Evolutionary conservation across 2,888 invertebrate genomes (phyloP).

Genomic region (Gisinianus flammeolus): DNA sequence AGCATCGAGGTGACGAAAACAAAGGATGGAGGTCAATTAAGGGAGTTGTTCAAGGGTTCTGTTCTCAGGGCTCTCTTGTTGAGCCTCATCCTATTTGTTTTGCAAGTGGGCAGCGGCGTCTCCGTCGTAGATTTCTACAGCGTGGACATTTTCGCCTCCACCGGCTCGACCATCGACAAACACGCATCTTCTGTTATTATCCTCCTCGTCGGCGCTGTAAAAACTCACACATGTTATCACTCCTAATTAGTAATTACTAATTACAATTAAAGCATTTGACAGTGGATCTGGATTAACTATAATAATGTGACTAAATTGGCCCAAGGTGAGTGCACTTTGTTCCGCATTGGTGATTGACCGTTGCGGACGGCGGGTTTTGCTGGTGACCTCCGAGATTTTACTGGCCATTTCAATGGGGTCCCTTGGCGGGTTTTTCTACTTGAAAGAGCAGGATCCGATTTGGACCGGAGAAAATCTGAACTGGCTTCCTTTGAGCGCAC

Average conservation of each 20-base stretch:
- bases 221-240: too few species aligned
- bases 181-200: slow-evolving; percentile 49
- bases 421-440: slow-evolving; percentile 45
- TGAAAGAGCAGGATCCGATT: neutral
- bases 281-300: too few species aligned
- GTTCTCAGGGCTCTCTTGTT: slow-evolving; percentile 15
- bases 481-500: slow-evolving; percentile 45
- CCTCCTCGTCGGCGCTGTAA: slow-evolving; percentile 50
- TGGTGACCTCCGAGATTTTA: slow-evolving; percentile 50
- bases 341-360: slow-evolving; percentile 50
- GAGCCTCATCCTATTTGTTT: slow-evolving; percentile 47
- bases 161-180: slow-evolving; percentile 47
- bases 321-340: slow-evolving; percentile 47
- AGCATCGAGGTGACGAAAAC: neutral
- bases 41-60: neutral
- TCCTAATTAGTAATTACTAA: neutral
- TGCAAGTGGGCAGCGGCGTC: slow-evolving; percentile 46
- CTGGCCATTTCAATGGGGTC: slow-evolving; percentile 42
- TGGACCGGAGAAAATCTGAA: neutral
- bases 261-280: neutral
- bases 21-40: neutral
- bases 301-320: slow-evolving; percentile 8
- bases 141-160: slow-evolving; percentile 51
- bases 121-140: slow-evolving; percentile 50
- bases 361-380: slow-evolving; percentile 48